Evolutionary conservation across 2,797 vertebrate genomes (phyloP).

Genomic region (Chiloscyllium punctatum): DNA sequence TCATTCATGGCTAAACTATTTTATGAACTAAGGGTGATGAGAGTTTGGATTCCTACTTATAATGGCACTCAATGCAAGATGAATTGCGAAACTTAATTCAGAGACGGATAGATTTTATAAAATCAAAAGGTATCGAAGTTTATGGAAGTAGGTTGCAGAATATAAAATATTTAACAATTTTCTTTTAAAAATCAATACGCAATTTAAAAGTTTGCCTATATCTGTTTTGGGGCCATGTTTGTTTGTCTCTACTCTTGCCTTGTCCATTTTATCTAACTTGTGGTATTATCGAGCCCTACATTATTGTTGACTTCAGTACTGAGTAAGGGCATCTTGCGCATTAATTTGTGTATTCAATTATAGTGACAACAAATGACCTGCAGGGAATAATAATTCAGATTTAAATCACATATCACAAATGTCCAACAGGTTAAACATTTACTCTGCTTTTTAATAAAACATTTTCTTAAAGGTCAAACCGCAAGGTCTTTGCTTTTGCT

Average conservation of each 20-base stretch:
- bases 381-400: neutral
- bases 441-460: slow-evolving; percentile 9
- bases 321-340: neutral
- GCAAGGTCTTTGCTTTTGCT: neutral
- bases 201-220: neutral
- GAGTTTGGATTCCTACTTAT: too few species aligned
- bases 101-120: neutral
- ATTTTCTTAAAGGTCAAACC: neutral
- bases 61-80: too few species aligned
- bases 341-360: slow-evolving; percentile 21
- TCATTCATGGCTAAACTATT: neutral
- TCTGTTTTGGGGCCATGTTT: neutral
- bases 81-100: neutral
- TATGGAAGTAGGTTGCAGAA: too few species aligned
- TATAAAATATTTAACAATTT: neutral
- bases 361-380: neutral
- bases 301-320: neutral
- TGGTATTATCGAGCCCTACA: neutral
- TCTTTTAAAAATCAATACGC: neutral
- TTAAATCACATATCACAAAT: neutral
- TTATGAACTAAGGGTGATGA: neutral
- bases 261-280: neutral
- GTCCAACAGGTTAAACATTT: neutral
- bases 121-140: neutral
- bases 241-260: neutral